Base-by-base conservation (phyloP, 2,888 invertebrate genomes). In the Escarpia spicata region DNA sequence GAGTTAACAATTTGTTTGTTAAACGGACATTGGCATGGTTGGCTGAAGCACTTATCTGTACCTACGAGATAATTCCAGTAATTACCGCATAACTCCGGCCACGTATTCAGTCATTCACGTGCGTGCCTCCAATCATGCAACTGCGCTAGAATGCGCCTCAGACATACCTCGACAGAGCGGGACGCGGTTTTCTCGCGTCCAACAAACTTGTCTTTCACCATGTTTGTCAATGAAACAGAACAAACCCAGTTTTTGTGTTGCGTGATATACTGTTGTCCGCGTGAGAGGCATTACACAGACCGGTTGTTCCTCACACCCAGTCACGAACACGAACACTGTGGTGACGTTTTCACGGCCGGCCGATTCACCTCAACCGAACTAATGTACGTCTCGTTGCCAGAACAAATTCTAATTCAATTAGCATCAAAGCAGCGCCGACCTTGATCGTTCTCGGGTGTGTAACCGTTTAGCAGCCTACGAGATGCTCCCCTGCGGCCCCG, bases 371-470 rank as follows among this genome's bases (percentile, higher is more conserved):
- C 75, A n/a, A 75, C 75, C 75, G 75, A 75, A 19, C 26, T 75
- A 75, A 75, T 75, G 75, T 6, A 26, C 19, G 19, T 75, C 26
- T 75, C 75, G 75, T 26, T 26, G 26, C 75, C 0, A 75, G 75
- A 19, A 75, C 75, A 75, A 19, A 75, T 75, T 75, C 75, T 75
- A 75, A 75, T 75, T 75, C 75, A 75, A 75, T 75, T 75, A 75
- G 75, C 75, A 75, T 26, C 75, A 6, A 75, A 75, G 75, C 75
- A 75, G 26, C 75, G 26, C 75, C 75, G 75, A 26, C 75, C 75
- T 75, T 75, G 75, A 75, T 75, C 75, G 75, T 26, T 15, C n/a
- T 26, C n/a, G 75, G 6, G 75, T 75, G 75, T n/a, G 75, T n/a
- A 19, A 75, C 75, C 75, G 75, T n/a, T 75, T 75, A 75, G 75